Conservation (phyloP, 2,888 invertebrate species). For the Scotopteryx bipunctaria region DNA sequence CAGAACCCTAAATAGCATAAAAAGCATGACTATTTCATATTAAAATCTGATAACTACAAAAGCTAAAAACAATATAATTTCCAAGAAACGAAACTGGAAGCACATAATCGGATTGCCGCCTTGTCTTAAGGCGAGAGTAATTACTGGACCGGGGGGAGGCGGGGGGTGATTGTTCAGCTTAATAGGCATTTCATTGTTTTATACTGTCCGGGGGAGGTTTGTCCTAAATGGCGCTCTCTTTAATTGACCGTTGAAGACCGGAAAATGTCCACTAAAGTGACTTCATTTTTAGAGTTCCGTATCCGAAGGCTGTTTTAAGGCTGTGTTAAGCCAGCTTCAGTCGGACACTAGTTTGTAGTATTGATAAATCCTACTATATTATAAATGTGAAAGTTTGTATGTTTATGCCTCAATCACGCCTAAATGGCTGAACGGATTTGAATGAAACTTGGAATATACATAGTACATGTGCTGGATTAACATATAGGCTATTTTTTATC, state of each 20-base stretch:
- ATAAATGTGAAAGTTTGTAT: too few relatives aligned
- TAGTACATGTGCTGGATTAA: too few relatives aligned
- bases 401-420: too few relatives aligned
- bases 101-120: slow-evolving; percentile 52
- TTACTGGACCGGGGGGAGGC: slow-evolving; percentile 38
- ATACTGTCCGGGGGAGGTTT: slow-evolving; percentile 42
- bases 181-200: slow-evolving; percentile 65
- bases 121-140: slow-evolving; percentile 55
- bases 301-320: too few relatives aligned
- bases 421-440: too few relatives aligned
- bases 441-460: too few relatives aligned
- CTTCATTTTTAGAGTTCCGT: too few relatives aligned
- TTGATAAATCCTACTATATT: too few relatives aligned
- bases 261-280: too few relatives aligned
- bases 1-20: neutral
- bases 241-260: neutral
- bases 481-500: too few relatives aligned
- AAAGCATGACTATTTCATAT: neutral
- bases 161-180: slow-evolving; percentile 45
- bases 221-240: neutral
- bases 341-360: too few relatives aligned
- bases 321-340: too few relatives aligned
- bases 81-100: slow-evolving; percentile 32
- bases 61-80: slow-evolving; percentile 16
- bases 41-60: slow-evolving; percentile 1